These are phyloP conservation scores for Sitta europaea DNA, from an alignment of 2,113 vertebrate species.

Conservation along the genomic window DNA sequence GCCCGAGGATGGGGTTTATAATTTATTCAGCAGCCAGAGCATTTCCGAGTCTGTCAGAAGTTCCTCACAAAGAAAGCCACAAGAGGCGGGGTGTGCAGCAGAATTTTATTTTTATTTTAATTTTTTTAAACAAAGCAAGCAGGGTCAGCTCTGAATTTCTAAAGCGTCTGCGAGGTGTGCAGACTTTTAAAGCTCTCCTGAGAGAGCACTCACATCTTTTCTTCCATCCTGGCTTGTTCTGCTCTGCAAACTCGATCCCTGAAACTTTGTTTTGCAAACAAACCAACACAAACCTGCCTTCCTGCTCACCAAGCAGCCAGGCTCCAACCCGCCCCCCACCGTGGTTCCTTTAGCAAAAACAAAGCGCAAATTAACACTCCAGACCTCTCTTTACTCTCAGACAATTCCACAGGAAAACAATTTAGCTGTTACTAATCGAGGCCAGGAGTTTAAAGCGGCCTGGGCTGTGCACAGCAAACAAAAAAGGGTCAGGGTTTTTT, in stretches of 20 bases:
- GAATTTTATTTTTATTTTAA: background rate
- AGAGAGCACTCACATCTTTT: background rate
- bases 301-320: background rate
- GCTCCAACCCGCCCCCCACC: background rate
- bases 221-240: background rate
- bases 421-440: background rate
- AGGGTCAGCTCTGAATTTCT: conserved; percentile 1
- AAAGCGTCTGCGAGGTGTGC: background rate
- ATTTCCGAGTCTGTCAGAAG: conserved; percentile 64
- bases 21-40: conserved; percentile 61
- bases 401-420: background rate
- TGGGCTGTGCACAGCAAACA: background rate
- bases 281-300: background rate
- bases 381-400: background rate
- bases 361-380: background rate
- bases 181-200: background rate
- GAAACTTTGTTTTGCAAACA: conserved; percentile 1
- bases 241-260: background rate
- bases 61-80: conserved; percentile 1
- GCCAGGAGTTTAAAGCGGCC: background rate
- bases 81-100: background rate
- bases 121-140: conserved; percentile 15
- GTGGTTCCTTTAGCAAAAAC: background rate
- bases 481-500: background rate
- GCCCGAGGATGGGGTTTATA: conserved; percentile 33